These are phyloP conservation scores for Nesoenas mayeri DNA, from an alignment of 2,113 vertebrate genomes.

Conservation along the genomic window DNA sequence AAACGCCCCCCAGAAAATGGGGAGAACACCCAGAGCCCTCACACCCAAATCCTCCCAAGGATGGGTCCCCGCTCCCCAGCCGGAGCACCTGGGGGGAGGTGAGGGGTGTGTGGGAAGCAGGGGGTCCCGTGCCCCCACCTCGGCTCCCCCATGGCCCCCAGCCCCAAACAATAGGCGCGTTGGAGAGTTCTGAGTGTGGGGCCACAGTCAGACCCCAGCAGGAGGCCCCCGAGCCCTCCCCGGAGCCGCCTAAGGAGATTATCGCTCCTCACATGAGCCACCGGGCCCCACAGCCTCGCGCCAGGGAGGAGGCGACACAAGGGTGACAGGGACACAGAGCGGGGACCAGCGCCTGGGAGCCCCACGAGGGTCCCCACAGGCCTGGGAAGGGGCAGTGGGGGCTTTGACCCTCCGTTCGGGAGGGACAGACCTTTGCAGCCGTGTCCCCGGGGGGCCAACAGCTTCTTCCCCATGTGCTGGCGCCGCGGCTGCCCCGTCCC, in stretches of 20 bases:
- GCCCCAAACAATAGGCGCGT: not conserved
- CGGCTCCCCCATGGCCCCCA: rapidly evolving
- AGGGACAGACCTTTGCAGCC: not conserved
- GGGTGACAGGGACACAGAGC: not conserved
- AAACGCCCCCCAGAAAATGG: not conserved
- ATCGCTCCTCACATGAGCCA: slow-evolving; percentile 17
- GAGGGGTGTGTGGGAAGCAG: not conserved
- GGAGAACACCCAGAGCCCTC: not conserved
- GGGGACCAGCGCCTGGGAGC: not conserved
- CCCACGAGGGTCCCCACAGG: rapidly evolving
- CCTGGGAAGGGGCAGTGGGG: rapidly evolving
- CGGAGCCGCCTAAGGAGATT: slow-evolving; percentile 2
- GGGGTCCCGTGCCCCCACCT: rapidly evolving
- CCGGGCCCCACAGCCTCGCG: rapidly evolving
- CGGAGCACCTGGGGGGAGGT: too few relatives aligned
- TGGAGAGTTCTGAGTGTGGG: rapidly evolving
- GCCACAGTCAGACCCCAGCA: not conserved
- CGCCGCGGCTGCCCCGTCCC: rapidly evolving
- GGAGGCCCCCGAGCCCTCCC: not conserved
- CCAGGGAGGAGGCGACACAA: rapidly evolving
- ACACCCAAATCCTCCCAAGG: not conserved
- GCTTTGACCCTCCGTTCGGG: not conserved
- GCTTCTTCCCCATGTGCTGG: not conserved
- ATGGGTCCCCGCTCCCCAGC: not conserved
- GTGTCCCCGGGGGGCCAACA: rapidly evolving